Base-by-base conservation (phyloP, 92 coral and sea anemone species). In the Porites divaricata region DNA sequence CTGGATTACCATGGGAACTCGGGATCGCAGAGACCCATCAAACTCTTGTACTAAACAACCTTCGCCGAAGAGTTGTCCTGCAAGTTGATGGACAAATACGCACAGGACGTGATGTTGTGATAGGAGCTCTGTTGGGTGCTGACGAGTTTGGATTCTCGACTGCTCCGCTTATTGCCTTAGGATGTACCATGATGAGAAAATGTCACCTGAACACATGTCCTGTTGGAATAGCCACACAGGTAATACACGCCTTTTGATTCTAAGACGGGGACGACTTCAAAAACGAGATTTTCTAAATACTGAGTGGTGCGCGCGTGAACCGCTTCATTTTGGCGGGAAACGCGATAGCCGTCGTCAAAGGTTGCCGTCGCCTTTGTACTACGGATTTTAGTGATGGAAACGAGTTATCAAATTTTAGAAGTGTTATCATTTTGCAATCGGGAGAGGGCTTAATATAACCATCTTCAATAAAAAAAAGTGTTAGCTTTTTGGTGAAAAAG, bases 1-100 rank as follows among this genome's bases (percentile, higher is more conserved):
- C 99, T 2, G 99, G 99, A 77, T 85, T 96, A 76, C 99, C 99
- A 69, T 96, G 99, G 99, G 99, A 96, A 91, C 98, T 96, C 23
- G 99, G 99, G 78, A 77, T 96, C 10, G 84, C 98, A 1, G 99
- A 96, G 74, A 93, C 99, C 54, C 99, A 96, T 71, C 99, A 96
- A 81, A 96, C 99, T 20, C 90, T 96, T 77, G 92, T 96, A 14
- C 85, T 96, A 76, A 96, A 96, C 87, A 93, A 96, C 59, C 90
- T 96, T 72, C 98, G 99, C 25, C 88, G 94, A 51, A 89, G 99
- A 69, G 94, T 96, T 61, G 81, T 93, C 59, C 92, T 96, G 14
- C 99, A 96, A 83, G 95, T 91, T 21, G 99, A 96, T 76, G 99
- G 99, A 53, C 99, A 96, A 89, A 86, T 96, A 89, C 88, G 98